Evolutionary conservation across 2,888 invertebrate genomes (phyloP).

Genomic region (Kuschelorhynchus macadamiae): DNA sequence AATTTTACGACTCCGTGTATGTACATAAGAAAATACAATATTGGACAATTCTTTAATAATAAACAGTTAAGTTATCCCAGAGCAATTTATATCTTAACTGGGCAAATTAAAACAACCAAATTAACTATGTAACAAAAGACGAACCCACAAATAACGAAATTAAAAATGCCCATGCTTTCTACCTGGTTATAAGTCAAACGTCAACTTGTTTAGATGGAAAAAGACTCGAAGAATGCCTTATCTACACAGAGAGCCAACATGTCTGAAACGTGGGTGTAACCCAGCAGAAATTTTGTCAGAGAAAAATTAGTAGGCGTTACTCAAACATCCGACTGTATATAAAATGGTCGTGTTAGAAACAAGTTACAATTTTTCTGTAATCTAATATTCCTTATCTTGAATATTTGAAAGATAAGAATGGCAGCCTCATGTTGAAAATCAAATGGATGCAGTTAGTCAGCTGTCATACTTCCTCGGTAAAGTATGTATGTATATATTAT

Average conservation of each 20-base stretch:
- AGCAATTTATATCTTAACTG: neutral
- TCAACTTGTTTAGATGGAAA: conserved; percentile 46
- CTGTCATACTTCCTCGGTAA: no score
- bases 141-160: conserved; percentile 1
- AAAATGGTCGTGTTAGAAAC: conserved; percentile 41
- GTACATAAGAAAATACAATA: no score
- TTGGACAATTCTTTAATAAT: no score
- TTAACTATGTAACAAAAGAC: conserved; percentile 5
- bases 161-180: conserved; percentile 11
- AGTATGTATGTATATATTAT: no score
- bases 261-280: conserved; percentile 46
- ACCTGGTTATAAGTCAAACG: conserved; percentile 46
- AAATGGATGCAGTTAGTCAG: no score
- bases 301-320: conserved; percentile 50
- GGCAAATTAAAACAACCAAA: neutral
- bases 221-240: conserved; percentile 35
- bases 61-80: no score
- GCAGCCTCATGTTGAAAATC: no score
- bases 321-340: conserved; percentile 35
- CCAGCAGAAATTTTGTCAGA: conserved; percentile 46
- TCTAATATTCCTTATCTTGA: conserved; percentile 17
- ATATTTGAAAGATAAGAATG: neutral
- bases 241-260: conserved; percentile 41
- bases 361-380: conserved; percentile 27
- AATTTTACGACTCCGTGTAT: no score